These are phyloP conservation scores for Dermatophagoides farinae DNA, from an alignment of 1,140 invertebrate genomes.

Conservation along the genomic window DNA sequence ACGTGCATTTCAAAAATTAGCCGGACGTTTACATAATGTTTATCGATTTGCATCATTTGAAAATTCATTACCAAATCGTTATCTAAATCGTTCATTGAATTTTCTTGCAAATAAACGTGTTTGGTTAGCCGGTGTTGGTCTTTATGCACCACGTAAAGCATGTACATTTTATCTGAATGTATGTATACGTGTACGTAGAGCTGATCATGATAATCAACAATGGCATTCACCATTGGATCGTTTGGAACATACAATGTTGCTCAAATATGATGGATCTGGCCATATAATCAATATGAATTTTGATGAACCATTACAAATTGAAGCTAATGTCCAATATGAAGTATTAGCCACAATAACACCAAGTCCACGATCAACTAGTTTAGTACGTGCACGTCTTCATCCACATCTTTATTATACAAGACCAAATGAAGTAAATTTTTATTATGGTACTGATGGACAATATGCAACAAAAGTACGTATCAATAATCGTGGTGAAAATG, in stretches of 20 bases:
- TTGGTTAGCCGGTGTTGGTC: conserved; percentile 3
- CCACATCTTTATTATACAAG: conserved; percentile 5
- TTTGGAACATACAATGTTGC: not conserved
- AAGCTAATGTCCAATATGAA: conserved; percentile 5
- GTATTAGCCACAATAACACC: not conserved
- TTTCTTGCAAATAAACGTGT: conserved; percentile 4
- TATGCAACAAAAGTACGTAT: conserved; percentile 3
- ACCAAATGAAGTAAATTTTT: conserved; percentile 7
- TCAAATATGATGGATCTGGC: not conserved
- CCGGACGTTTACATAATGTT: not conserved
- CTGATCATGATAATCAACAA: not conserved
- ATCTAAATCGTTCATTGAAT: not conserved
- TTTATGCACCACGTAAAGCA: conserved; percentile 9
- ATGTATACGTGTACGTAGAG: not conserved
- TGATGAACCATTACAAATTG: conserved; percentile 4
- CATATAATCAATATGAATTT: not conserved
- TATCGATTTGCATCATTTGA: conserved; percentile 6
- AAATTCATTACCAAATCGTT: conserved; percentile 6
- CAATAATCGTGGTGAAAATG: conserved; percentile 1
- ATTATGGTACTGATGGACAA: conserved; percentile 7
- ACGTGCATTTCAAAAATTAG: not conserved
- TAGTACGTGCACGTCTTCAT: not conserved
- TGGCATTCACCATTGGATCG: conserved; percentile 1
- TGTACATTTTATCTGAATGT: conserved; percentile 2
- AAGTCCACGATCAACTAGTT: not conserved